Conservation (phyloP, 2,888 invertebrate species). For the Tolmerus cingulatus region DNA sequence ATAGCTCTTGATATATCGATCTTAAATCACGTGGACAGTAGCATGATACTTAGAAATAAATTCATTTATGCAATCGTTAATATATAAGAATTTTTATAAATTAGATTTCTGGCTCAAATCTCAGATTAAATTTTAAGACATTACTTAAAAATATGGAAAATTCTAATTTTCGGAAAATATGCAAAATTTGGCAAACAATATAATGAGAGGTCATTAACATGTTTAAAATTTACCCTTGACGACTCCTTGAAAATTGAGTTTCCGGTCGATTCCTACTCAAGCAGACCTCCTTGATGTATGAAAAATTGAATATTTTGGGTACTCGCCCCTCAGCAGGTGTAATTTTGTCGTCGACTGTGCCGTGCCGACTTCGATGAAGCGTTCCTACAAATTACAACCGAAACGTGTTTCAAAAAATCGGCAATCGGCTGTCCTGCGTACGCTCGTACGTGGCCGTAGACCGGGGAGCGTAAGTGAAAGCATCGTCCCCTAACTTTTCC, state of each 20-base stretch:
- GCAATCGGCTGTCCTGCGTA: background rate
- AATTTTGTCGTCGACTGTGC: background rate
- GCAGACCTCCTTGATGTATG: background rate
- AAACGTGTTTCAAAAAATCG: background rate
- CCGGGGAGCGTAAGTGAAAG: constrained; percentile 22
- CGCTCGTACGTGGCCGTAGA: background rate
- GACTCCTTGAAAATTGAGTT: background rate
- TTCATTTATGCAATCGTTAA: too few species aligned
- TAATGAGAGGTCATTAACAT: background rate
- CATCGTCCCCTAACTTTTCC: constrained; percentile 27
- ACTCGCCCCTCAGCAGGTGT: background rate
- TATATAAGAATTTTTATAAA: too few species aligned
- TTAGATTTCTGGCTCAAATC: too few species aligned
- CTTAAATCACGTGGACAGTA: too few species aligned
- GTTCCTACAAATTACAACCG: constrained; percentile 7
- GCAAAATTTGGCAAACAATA: background rate
- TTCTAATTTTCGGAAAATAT: too few species aligned
- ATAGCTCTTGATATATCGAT: too few species aligned
- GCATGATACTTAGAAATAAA: too few species aligned
- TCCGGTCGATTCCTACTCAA: background rate
- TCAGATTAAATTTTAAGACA: too few species aligned
- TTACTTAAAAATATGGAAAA: too few species aligned
- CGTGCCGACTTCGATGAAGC: background rate
- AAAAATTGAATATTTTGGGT: background rate
- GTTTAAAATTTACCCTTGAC: background rate